phyloP scores from a whole-genome alignment of 2,797 vertebrate genomes.

The Podarcis lilfordi region DNA sequence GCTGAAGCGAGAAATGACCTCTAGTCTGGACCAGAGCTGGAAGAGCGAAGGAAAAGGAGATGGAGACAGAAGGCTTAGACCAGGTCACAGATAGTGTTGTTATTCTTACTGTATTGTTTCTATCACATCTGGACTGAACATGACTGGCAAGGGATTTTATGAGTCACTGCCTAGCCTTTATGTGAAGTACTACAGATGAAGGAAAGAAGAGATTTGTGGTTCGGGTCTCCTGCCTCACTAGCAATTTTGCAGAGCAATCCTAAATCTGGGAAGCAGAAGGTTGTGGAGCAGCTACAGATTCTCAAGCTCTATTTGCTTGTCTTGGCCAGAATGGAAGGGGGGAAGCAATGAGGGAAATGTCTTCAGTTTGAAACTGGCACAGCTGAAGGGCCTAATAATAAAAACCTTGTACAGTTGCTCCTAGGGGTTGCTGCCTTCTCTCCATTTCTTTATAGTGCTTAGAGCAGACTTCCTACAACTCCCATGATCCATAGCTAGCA shows the following conservation, averaged over 20 bases:
- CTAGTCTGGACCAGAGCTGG: background rate
- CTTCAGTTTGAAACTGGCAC: too few relatives aligned
- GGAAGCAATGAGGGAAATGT: too few relatives aligned
- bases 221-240: background rate
- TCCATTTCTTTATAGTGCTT: background rate
- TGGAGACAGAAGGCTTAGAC: background rate
- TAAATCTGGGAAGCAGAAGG: too few relatives aligned
- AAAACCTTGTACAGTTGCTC: background rate
- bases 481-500: too few relatives aligned
- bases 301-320: too few relatives aligned
- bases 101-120: too few relatives aligned
- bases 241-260: background rate
- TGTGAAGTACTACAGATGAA: accelerated
- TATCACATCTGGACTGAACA: background rate
- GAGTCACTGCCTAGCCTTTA: accelerated
- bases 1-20: conserved; percentile 6
- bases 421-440: background rate
- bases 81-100: background rate
- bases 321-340: too few relatives aligned
- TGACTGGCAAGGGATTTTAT: background rate
- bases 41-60: background rate
- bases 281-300: too few relatives aligned
- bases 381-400: too few relatives aligned
- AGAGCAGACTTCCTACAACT: too few relatives aligned
- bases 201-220: background rate